Conservation (phyloP, 2,888 invertebrate species). For the Synergus laeviventris region DNA sequence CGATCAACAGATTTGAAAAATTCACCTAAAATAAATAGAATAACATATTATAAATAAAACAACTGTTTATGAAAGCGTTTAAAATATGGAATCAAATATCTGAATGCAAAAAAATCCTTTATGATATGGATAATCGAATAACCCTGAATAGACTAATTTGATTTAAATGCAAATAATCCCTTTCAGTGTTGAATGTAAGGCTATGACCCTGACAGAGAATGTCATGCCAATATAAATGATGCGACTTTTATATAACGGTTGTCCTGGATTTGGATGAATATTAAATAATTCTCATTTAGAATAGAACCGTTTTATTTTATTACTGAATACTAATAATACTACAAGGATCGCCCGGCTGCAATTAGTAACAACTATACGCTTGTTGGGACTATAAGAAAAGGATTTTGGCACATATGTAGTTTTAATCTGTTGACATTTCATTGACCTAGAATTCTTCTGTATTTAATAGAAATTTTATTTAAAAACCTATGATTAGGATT, state of each 20-base stretch:
- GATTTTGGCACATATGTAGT: background rate
- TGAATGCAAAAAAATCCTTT: background rate
- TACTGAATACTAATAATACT: no score
- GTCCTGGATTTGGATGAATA: no score
- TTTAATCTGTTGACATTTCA: background rate
- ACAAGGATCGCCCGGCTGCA: no score
- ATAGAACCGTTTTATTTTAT: no score
- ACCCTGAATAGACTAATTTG: conserved; percentile 19
- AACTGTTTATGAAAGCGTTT: background rate
- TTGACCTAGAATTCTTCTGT: background rate
- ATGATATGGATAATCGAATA: background rate
- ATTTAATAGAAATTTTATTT: background rate
- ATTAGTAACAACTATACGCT: no score
- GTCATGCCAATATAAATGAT: conserved; percentile 52
- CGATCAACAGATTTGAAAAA: background rate
- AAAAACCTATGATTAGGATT: background rate
- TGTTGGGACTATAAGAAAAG: no score
- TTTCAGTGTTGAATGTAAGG: conserved; percentile 37
- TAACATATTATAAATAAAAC: background rate
- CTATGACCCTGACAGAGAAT: conserved; percentile 42
- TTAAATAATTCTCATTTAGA: no score
- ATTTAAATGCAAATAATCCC: conserved; percentile 44
- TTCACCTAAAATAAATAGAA: background rate
- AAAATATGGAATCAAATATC: background rate
- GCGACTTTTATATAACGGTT: conserved; percentile 58